A percentile compares a stretch with the other conserved stretches of the same genome.
Conservation (phyloP, 1,140 invertebrate species). For the Araneus ventricosus region DNA sequence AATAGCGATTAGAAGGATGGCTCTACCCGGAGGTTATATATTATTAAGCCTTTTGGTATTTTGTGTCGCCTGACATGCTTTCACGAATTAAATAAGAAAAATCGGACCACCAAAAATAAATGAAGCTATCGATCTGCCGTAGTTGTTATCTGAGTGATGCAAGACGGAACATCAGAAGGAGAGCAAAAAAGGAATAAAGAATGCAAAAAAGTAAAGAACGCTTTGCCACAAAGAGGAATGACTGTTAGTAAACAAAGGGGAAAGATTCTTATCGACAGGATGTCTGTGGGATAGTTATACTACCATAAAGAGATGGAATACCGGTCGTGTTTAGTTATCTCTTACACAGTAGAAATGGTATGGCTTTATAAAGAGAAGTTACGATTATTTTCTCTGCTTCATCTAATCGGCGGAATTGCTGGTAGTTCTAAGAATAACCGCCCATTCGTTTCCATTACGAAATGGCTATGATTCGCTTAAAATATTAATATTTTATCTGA, state of each 20-base stretch:
- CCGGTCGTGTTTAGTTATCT: constrained; percentile 22
- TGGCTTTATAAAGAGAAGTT: not conserved
- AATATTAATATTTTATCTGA: no score
- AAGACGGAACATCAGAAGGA: not conserved
- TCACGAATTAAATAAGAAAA: constrained; percentile 26
- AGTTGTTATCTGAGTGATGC: constrained; percentile 32
- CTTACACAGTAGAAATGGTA: not conserved
- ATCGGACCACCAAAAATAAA: constrained; percentile 36
- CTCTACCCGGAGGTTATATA: not conserved
- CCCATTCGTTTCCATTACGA: no score
- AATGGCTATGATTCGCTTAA: no score
- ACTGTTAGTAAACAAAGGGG: constrained; percentile 40
- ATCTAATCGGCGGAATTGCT: not conserved
- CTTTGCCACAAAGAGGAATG: not conserved
- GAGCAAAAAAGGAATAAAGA: not conserved
- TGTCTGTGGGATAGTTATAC: constrained; percentile 5
- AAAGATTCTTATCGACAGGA: constrained; percentile 41
- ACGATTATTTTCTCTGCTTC: not conserved
- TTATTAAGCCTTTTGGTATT: constrained; percentile 31
- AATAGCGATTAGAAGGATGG: not conserved
- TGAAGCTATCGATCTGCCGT: constrained; percentile 8
- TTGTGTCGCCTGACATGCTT: not conserved
- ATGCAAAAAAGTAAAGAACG: not conserved
- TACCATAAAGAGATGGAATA: constrained; percentile 3
- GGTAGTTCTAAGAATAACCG: no score